Percentiles rank a stretch among this genome's conserved stretches.
Conservation (phyloP, 92 coral and sea anemone genomes). For the Chrysogorgia sp. region DNA sequence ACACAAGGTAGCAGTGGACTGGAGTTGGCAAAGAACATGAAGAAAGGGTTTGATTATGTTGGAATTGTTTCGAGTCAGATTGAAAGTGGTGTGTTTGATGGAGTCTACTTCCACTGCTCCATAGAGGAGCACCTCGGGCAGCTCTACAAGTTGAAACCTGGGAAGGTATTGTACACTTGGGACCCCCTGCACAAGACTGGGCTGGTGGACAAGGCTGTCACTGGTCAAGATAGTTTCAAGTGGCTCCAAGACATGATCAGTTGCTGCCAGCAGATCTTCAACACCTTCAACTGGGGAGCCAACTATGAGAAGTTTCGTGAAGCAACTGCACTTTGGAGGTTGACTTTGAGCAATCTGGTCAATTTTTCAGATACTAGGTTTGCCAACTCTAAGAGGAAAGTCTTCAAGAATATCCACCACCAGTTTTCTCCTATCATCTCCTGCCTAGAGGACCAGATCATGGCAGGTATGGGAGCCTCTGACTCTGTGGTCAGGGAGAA, state of each 20-base stretch:
- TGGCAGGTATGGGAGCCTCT: background rate
- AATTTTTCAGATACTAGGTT: slow-evolving; percentile 9
- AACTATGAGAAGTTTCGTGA: slow-evolving; percentile 5
- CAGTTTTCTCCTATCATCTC: background rate
- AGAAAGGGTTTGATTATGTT: background rate
- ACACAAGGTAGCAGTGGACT: background rate
- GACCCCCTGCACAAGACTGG: background rate
- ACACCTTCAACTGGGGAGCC: background rate
- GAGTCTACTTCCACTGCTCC: background rate
- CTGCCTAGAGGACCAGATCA: background rate
- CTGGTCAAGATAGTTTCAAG: no score
- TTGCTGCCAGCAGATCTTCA: background rate
- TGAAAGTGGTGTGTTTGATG: background rate
- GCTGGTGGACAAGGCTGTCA: background rate
- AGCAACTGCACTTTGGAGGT: background rate
- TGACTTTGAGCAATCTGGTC: background rate
- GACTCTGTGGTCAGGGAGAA: background rate
- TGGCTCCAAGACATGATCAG: background rate
- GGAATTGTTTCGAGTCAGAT: background rate
- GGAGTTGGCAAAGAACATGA: background rate
- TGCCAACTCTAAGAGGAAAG: slow-evolving; percentile 3
- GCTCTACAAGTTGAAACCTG: background rate
- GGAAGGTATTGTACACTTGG: background rate
- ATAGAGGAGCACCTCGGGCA: background rate
- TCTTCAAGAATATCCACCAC: background rate